phyloP scores from a whole-genome alignment of 2,113 vertebrate genomes.

The Calidris pugnax region DNA sequence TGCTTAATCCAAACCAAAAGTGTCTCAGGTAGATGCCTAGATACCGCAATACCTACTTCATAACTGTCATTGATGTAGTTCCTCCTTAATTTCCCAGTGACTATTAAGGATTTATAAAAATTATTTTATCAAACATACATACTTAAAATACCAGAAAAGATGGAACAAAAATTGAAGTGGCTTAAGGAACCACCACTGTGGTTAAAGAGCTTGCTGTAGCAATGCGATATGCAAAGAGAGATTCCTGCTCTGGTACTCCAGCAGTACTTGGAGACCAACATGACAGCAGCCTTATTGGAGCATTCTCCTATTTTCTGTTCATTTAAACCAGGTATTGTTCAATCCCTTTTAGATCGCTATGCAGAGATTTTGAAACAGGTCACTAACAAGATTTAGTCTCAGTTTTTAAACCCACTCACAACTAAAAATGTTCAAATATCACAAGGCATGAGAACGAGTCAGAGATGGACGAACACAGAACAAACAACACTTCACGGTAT shows the following conservation, averaged over 20 bases:
- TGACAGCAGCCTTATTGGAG: not conserved
- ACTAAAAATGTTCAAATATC: not conserved
- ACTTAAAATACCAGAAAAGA: not conserved
- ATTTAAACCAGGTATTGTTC: not conserved
- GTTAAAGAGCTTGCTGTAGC: not conserved
- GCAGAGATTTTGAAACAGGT: not conserved
- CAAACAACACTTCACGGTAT: not conserved
- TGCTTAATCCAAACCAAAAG: not conserved
- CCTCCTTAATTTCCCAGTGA: not conserved
- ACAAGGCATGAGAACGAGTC: not conserved
- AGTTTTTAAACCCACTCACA: not conserved
- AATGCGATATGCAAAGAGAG: not conserved
- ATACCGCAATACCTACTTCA: not conserved
- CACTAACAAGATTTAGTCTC: not conserved
- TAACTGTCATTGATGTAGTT: not conserved
- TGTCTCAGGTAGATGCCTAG: not conserved
- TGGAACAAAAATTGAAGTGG: not conserved
- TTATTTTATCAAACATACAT: not conserved
- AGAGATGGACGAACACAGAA: not conserved
- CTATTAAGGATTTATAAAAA: not conserved
- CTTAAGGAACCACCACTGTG: not conserved
- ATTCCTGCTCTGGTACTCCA: not conserved
- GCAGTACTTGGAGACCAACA: not conserved
- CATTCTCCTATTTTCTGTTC: not conserved
- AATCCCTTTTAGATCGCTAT: not conserved